A percentile compares a stretch with the other conserved stretches of the same genome.
phyloP scores from a whole-genome alignment of 2,797 vertebrate species.

The Oryzias dopingdopingensis region DNA sequence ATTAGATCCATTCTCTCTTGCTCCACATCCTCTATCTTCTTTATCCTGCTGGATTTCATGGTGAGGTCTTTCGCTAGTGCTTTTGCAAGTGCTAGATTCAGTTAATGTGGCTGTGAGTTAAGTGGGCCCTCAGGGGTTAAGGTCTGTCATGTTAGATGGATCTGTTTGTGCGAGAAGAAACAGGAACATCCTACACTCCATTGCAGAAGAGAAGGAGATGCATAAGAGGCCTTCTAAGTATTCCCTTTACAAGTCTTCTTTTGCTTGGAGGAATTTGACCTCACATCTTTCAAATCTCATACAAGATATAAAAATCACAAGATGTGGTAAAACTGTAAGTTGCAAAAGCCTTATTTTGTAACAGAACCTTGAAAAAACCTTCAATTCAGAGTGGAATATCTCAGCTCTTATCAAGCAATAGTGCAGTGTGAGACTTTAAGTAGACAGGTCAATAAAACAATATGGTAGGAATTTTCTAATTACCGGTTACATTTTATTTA shows the following conservation, averaged over 20 bases:
- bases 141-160: constrained; percentile 74
- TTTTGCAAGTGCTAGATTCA: constrained; percentile 63
- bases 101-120: constrained; percentile 70
- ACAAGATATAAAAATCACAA: constrained; percentile 34
- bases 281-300: constrained; percentile 40
- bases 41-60: constrained; percentile 25
- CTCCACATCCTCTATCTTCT: constrained; percentile 54
- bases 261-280: constrained; percentile 53
- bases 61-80: constrained; percentile 45
- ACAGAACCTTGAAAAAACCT: constrained; percentile 2
- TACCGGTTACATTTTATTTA: too few relatives aligned
- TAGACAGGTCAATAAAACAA: too few relatives aligned
- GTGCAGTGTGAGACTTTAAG: too few relatives aligned
- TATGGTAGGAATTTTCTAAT: too few relatives aligned
- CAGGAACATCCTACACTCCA: constrained; percentile 48
- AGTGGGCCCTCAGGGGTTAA: constrained; percentile 76
- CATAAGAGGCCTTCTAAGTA: constrained; percentile 50
- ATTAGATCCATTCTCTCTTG: constrained; percentile 44
- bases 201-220: constrained; percentile 39
- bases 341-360: constrained; percentile 10
- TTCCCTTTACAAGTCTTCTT: constrained; percentile 45
- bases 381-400: too few relatives aligned
- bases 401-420: too few relatives aligned
- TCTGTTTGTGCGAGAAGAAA: constrained; percentile 61
- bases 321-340: constrained; percentile 1